Evolutionary conservation across 2,797 vertebrate genomes (phyloP).

Genomic region (Thripadectes ignobilis): DNA sequence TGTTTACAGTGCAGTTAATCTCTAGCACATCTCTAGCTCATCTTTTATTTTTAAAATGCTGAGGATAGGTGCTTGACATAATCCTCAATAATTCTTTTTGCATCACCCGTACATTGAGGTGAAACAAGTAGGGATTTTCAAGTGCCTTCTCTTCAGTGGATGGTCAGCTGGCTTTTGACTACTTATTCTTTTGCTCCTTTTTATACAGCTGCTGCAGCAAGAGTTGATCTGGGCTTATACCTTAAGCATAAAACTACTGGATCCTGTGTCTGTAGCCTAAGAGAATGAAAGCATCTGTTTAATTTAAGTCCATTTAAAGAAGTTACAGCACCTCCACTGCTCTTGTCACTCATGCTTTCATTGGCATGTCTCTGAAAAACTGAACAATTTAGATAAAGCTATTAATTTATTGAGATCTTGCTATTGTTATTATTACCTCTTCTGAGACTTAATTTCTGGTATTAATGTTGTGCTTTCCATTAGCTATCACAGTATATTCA

Average conservation of each 20-base stretch:
- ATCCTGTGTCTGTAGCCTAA: slow-evolving; percentile 27
- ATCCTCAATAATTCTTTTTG: not conserved
- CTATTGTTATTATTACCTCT: not conserved
- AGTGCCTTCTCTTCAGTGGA: not conserved
- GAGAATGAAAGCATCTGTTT: not conserved
- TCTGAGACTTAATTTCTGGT: not conserved
- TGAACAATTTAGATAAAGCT: not conserved
- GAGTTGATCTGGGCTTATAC: slow-evolving; percentile 37
- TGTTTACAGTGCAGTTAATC: not conserved
- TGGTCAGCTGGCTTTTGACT: not conserved
- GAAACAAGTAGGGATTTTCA: not conserved
- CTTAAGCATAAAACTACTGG: not conserved
- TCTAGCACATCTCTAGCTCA: not conserved
- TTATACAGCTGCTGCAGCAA: slow-evolving; percentile 15
- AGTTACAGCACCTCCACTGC: not conserved
- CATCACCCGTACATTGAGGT: not conserved
- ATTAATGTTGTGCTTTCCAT: not conserved
- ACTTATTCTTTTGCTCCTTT: not conserved
- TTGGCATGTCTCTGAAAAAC: not conserved
- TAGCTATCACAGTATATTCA: not conserved
- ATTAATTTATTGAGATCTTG: not conserved
- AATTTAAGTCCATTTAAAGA: slow-evolving; percentile 33
- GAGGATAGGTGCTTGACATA: not conserved
- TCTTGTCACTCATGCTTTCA: not conserved
- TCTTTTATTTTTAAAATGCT: not conserved